phyloP scores from a whole-genome alignment of 2,113 vertebrate species.

The Drymodes brunneopygia region DNA sequence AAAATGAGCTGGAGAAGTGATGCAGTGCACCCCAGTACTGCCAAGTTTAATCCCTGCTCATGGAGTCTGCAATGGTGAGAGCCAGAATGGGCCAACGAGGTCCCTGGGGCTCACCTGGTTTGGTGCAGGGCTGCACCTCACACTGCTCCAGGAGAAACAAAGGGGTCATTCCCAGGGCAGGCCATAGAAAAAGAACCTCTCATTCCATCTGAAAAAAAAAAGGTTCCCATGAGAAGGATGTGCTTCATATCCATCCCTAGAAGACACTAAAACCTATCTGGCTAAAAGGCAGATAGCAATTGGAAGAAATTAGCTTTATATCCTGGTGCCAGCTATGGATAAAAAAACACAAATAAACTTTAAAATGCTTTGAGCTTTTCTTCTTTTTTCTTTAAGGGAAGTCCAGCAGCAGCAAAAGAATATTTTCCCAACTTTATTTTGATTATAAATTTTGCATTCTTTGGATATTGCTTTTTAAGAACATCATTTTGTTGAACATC shows the following conservation, averaged over 20 bases:
- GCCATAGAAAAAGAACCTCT: background rate
- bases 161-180: background rate
- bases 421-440: background rate
- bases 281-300: background rate
- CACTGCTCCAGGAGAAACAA: background rate
- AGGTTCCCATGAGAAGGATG: background rate
- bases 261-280: background rate
- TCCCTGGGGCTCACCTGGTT: background rate
- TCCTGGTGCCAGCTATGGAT: background rate
- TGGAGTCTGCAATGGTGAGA: background rate
- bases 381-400: background rate
- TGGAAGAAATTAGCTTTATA: constrained; percentile 37
- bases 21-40: background rate
- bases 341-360: background rate
- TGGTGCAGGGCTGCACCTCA: background rate
- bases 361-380: background rate
- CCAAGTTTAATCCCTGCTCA: background rate
- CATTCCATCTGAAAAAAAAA: background rate
- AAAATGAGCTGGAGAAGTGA: background rate
- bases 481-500: background rate
- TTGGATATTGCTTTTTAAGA: background rate
- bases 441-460: background rate
- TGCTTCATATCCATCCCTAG: background rate
- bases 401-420: background rate
- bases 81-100: background rate